Conservation (phyloP, 1,140 invertebrate genomes). For the Elymnias hypermnestra region DNA sequence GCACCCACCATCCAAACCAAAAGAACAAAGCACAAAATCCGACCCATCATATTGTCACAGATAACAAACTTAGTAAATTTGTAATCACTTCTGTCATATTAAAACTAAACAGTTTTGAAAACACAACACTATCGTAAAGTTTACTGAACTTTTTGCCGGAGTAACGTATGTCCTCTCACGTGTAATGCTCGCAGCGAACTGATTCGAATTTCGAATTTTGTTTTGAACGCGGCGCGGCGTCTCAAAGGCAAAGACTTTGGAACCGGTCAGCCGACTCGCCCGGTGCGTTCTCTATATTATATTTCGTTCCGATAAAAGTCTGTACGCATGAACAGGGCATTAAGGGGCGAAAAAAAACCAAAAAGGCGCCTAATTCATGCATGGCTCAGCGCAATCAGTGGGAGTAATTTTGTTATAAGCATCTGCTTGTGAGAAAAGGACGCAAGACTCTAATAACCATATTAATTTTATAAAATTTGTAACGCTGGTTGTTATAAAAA, state of each 20-base stretch:
- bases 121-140: conserved; percentile 38
- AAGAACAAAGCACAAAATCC: conserved; percentile 56
- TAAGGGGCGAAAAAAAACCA: conserved; percentile 52
- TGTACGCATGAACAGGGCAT: conserved; percentile 62
- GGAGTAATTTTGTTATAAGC: conserved; percentile 47
- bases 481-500: too few species aligned
- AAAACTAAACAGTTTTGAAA: conserved; percentile 45
- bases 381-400: conserved; percentile 57
- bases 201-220: conserved; percentile 46
- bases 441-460: conserved; percentile 46
- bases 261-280: conserved; percentile 60
- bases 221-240: conserved; percentile 32
- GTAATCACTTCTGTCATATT: conserved; percentile 51
- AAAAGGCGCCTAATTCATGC: conserved; percentile 58
- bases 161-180: conserved; percentile 26
- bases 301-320: conserved; percentile 67
- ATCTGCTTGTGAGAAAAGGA: conserved; percentile 17
- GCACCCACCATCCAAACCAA: conserved; percentile 49
- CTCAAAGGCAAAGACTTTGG: conserved; percentile 56
- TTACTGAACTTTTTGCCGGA: conserved; percentile 37
- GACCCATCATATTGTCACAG: conserved; percentile 44
- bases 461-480: conserved; percentile 56
- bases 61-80: conserved; percentile 30
- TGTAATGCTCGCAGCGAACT: conserved; percentile 39
- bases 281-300: conserved; percentile 38